Evolutionary conservation across 2,113 vertebrate species (phyloP).

Genomic region (Phalacrocorax carbo): DNA sequence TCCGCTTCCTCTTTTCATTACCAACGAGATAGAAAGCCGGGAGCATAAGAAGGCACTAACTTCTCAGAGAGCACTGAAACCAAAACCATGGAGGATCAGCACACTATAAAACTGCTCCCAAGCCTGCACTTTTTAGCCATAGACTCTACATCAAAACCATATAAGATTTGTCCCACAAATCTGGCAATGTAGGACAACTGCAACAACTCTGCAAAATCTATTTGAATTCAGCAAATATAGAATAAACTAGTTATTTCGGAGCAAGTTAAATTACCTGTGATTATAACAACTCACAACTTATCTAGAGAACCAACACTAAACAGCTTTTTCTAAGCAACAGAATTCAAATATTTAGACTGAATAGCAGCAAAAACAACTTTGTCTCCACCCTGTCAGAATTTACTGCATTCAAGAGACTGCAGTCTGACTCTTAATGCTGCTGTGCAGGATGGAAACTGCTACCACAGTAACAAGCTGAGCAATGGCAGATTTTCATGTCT

Average conservation of each 20-base stretch:
- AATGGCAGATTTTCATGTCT: not conserved
- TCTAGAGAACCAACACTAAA: not conserved
- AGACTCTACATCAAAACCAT: not conserved
- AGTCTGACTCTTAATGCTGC: constrained; percentile 22
- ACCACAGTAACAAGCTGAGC: not conserved
- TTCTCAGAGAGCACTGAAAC: not conserved
- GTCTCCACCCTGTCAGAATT: constrained; percentile 16
- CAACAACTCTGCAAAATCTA: not conserved
- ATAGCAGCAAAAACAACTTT: not conserved
- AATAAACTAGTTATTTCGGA: not conserved
- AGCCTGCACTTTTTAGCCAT: not conserved
- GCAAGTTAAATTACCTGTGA: not conserved
- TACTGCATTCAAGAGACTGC: constrained; percentile 26
- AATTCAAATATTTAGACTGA: not conserved
- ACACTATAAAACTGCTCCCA: not conserved
- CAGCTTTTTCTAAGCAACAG: not conserved
- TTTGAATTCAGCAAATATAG: not conserved
- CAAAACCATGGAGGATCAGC: not conserved
- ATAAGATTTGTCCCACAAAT: not conserved
- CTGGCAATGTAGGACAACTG: not conserved
- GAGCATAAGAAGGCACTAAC: not conserved
- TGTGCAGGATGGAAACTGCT: constrained; percentile 16
- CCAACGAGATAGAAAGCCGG: not conserved
- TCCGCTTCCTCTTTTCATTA: constrained; percentile 26
- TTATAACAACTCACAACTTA: not conserved